A percentile compares a stretch with the other conserved stretches of the same genome.
Evolutionary conservation across 2,113 vertebrate species (phyloP).

Genomic region (Pygoscelis adeliae): DNA sequence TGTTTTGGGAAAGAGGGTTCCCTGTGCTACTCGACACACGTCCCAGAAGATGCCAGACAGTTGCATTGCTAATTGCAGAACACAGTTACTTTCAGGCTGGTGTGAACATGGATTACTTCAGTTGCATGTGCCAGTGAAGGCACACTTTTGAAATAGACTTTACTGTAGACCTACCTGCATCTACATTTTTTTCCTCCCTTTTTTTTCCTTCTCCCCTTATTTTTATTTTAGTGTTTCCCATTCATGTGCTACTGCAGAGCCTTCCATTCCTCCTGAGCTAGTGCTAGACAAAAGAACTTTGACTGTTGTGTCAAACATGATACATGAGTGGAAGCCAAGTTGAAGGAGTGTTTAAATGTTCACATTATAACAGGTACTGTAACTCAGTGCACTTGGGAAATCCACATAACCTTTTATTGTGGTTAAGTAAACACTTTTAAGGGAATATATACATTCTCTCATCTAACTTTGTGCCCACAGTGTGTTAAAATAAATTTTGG

Average conservation of each 20-base stretch:
- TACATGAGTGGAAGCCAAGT: conserved; percentile 73
- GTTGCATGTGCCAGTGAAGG: background rate
- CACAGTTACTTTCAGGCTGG: background rate
- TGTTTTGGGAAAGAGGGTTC: background rate
- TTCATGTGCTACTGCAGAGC: conserved; percentile 26
- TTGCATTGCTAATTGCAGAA: background rate
- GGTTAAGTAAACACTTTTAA: conserved; percentile 80
- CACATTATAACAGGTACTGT: conserved; percentile 74
- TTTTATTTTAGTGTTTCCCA: conserved; percentile 25
- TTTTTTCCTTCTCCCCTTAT: background rate
- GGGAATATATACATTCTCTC: conserved; percentile 70
- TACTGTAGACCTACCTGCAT: background rate
- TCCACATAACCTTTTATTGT: conserved; percentile 76
- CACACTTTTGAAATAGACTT: background rate
- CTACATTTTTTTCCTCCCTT: background rate
- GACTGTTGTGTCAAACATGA: conserved; percentile 75
- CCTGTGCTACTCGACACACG: accelerated
- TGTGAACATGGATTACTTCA: background rate
- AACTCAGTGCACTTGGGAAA: conserved; percentile 73
- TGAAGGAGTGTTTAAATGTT: conserved; percentile 80
- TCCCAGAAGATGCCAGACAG: background rate
- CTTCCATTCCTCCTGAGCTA: conserved; percentile 50
- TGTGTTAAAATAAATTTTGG: conserved; percentile 70
- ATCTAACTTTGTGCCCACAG: conserved; percentile 63
- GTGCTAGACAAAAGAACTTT: conserved; percentile 65